These are phyloP conservation scores for Teleopsis dalmanni DNA, from an alignment of 1,140 invertebrate genomes.

Conservation along the genomic window DNA sequence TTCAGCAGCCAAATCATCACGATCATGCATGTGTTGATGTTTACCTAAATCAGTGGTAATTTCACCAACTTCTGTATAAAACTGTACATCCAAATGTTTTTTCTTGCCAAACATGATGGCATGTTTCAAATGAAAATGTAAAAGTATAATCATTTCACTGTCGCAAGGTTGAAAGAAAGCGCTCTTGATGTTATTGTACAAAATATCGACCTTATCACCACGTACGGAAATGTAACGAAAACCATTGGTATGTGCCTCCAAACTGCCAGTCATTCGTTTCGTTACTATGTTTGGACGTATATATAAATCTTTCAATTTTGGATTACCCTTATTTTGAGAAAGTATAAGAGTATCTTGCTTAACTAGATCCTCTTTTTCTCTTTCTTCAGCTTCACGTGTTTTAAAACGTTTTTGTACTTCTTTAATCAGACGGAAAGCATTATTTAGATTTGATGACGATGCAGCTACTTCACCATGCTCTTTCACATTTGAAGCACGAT, in stretches of 20 bases:
- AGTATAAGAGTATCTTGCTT: conserved; percentile 97
- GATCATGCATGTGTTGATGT: conserved; percentile 98
- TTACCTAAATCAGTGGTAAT: conserved; percentile 99
- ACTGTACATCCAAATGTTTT: conserved; percentile 98
- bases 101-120: conserved; percentile 99
- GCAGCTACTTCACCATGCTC: conserved; percentile 94
- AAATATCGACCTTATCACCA: conserved; percentile 97
- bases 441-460: conserved; percentile 93
- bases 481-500: conserved; percentile 94
- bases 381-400: conserved; percentile 95
- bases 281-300: conserved; percentile 98
- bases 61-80: conserved; percentile 99
- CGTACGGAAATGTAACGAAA: conserved; percentile 97
- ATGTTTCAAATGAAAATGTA: conserved; percentile 98
- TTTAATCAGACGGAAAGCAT: conserved; percentile 94
- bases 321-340: conserved; percentile 94
- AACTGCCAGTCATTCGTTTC: conserved; percentile 89
- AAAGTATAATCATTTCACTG: conserved; percentile 97
- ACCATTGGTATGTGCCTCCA: conserved; percentile 96
- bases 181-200: conserved; percentile 99
- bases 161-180: conserved; percentile 99
- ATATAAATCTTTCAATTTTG: conserved; percentile 96
- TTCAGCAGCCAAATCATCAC: conserved; percentile 97
- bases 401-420: conserved; percentile 99
- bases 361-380: conserved; percentile 96